A percentile compares a stretch with the other conserved stretches of the same genome.
phyloP scores from a whole-genome alignment of 1,140 invertebrate species.

The Euglossa dilemma region DNA sequence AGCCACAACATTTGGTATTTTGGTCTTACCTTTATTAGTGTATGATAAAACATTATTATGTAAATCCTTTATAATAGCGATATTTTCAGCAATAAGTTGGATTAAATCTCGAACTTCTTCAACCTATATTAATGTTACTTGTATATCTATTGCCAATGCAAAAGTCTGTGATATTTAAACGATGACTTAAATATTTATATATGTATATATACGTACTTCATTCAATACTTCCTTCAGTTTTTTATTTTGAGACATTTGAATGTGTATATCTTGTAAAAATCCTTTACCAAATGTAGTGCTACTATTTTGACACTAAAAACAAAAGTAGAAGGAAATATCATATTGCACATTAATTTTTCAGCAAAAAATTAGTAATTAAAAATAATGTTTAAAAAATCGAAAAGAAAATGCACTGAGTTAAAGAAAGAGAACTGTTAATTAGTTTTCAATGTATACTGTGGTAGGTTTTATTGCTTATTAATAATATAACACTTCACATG shows the following conservation, averaged over 20 bases:
- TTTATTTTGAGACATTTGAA: conserved; percentile 74
- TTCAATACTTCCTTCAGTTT: conserved; percentile 78
- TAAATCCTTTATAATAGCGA: conserved; percentile 82
- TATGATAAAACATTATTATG: conserved; percentile 84
- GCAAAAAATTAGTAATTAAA: not conserved
- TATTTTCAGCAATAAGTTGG: conserved; percentile 81
- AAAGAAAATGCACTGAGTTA: not conserved
- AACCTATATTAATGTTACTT: conserved; percentile 75
- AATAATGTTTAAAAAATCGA: not conserved
- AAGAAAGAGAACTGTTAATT: not conserved
- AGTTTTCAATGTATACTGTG: not conserved
- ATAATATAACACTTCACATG: not conserved
- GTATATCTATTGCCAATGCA: conserved; percentile 19
- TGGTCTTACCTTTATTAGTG: conserved; percentile 81
- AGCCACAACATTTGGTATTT: conserved; percentile 6
- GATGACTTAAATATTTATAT: conserved; percentile 21
- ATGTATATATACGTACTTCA: conserved; percentile 75
- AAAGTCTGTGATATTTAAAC: conserved; percentile 49
- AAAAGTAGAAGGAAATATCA: not conserved
- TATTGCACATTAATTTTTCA: not conserved
- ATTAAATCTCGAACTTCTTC: conserved; percentile 82
- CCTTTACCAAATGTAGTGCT: conserved; percentile 69
- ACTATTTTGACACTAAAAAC: conserved; percentile 71
- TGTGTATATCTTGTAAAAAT: conserved; percentile 75
- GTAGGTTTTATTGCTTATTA: not conserved